These are phyloP conservation scores for Chalcis sispes DNA, from an alignment of 2,888 invertebrate species.

Conservation along the genomic window DNA sequence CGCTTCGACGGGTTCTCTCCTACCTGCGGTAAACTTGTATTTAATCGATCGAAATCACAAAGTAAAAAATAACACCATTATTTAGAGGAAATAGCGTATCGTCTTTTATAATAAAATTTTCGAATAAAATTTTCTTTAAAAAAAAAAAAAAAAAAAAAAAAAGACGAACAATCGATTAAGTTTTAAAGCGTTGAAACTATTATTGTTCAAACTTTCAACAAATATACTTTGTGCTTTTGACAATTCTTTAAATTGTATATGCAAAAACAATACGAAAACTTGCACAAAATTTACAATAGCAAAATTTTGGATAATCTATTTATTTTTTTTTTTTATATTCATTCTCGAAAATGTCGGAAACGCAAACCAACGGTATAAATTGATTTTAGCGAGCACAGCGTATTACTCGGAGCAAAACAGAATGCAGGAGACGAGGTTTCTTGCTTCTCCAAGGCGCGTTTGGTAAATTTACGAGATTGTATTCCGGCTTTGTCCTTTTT, in stretches of 20 bases:
- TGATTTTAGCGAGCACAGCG: conserved; percentile 54
- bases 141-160: too few species aligned
- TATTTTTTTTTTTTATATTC: background rate
- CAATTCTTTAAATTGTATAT: conserved; percentile 13
- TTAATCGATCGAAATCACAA: conserved; percentile 41
- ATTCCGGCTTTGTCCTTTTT: conserved; percentile 65
- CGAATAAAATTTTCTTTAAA: background rate
- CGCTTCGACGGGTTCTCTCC: conserved; percentile 47
- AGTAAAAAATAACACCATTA: too few species aligned
- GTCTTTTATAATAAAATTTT: too few species aligned
- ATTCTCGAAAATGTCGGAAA: conserved; percentile 18
- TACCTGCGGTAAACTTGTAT: conserved; percentile 28
- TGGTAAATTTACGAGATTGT: conserved; percentile 71
- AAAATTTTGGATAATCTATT: too few species aligned
- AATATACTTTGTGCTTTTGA: background rate
- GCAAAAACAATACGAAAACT: too few species aligned
- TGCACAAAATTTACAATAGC: too few species aligned
- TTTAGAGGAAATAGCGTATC: too few species aligned
- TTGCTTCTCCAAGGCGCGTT: conserved; percentile 61
- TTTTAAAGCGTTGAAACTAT: too few species aligned
- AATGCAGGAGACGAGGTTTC: conserved; percentile 62
- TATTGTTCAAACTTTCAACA: too few species aligned
- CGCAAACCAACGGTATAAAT: conserved; percentile 41
- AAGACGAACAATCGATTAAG: too few species aligned
- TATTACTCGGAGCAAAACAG: conserved; percentile 63